A percentile compares a stretch with the other conserved stretches of the same genome.
phyloP scores from a whole-genome alignment of 2,888 invertebrate species.

The Calliopum simillimum region DNA sequence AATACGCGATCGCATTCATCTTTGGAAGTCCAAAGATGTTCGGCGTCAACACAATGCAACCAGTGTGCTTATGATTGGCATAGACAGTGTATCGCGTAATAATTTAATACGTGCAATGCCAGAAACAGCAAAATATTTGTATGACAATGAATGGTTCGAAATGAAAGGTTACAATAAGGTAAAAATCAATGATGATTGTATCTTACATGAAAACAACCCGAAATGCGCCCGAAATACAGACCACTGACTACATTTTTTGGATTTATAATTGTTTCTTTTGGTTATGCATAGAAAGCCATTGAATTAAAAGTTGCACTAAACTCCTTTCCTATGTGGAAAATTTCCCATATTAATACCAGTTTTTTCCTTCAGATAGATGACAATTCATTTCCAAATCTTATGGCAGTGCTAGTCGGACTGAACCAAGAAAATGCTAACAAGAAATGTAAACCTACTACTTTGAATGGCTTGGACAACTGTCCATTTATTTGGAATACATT shows the following conservation, averaged over 20 bases:
- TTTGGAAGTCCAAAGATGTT: slow-evolving; percentile 50
- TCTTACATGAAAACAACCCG: too few relatives aligned
- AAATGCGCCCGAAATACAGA: too few relatives aligned
- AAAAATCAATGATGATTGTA: slow-evolving; percentile 35
- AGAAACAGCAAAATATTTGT: slow-evolving; percentile 75
- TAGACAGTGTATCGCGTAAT: slow-evolving; percentile 86
- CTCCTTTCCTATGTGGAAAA: background rate
- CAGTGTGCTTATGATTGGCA: slow-evolving; percentile 83
- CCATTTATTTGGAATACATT: slow-evolving; percentile 84
- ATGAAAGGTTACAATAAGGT: slow-evolving; percentile 81
- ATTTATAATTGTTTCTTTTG: too few relatives aligned
- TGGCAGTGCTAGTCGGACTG: slow-evolving; percentile 83
- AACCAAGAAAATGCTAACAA: slow-evolving; percentile 68
- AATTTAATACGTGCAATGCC: slow-evolving; percentile 83
- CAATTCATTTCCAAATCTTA: slow-evolving; percentile 91
- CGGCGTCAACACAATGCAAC: slow-evolving; percentile 55
- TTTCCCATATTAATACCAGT: background rate
- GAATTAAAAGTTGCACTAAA: background rate
- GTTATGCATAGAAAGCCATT: too few relatives aligned
- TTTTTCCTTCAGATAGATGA: slow-evolving; percentile 76
- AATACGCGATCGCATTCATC: slow-evolving; percentile 67
- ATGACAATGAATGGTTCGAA: slow-evolving; percentile 77
- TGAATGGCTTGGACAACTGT: slow-evolving; percentile 76
- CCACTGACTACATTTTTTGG: too few relatives aligned
- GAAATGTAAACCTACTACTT: slow-evolving; percentile 68